A percentile compares a stretch with the other conserved stretches of the same genome.
phyloP scores from a whole-genome alignment of 2,113 vertebrate genomes.

The Agelaius phoeniceus region DNA sequence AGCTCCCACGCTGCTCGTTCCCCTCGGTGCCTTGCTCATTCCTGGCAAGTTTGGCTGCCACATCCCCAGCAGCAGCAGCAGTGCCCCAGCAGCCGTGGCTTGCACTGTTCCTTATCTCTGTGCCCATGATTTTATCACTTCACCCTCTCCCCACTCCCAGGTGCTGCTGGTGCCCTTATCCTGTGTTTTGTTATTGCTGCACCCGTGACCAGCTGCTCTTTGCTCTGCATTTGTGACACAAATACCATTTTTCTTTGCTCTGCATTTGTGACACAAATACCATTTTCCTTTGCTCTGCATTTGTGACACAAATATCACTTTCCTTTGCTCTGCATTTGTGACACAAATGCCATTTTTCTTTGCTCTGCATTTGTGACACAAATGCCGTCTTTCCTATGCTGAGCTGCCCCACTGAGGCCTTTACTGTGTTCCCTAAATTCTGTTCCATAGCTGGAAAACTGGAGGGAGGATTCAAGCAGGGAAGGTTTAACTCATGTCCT shows the following conservation, averaged over 20 bases:
- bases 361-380: background rate
- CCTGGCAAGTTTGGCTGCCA: background rate
- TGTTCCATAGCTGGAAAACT: accelerated
- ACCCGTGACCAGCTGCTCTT: constrained; percentile 11
- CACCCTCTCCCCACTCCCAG: background rate
- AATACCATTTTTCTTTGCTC: background rate
- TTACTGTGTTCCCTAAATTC: background rate
- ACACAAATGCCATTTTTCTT: background rate
- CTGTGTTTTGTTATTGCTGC: background rate
- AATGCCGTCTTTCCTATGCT: background rate
- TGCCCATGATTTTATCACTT: background rate
- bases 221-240: background rate
- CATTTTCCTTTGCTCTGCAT: background rate
- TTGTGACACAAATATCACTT: background rate
- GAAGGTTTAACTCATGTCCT: background rate
- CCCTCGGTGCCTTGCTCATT: background rate
- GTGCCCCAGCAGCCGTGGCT: background rate
- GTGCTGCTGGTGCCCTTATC: background rate
- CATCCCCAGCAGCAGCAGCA: background rate
- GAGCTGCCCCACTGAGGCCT: background rate
- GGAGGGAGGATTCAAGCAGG: background rate
- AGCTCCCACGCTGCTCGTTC: background rate
- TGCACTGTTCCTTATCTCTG: background rate
- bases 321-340: background rate
- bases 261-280: background rate